Conservation (phyloP, 2,888 invertebrate genomes). For the Microchrysa polita region DNA sequence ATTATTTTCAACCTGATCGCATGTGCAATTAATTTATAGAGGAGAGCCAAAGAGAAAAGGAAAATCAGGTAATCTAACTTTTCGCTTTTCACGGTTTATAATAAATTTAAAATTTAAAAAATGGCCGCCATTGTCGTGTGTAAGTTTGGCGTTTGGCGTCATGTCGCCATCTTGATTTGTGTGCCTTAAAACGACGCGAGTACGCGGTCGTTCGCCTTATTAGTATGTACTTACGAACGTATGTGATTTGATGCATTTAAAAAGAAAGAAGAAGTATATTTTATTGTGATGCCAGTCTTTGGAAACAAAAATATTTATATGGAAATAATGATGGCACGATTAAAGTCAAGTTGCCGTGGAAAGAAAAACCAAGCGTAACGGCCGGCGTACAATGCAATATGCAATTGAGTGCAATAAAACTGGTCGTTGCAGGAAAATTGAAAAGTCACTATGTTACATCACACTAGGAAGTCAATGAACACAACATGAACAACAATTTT, state of each 20-base stretch:
- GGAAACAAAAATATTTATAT: conserved; percentile 13
- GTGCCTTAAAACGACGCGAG: not conserved
- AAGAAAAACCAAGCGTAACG: conserved; percentile 11
- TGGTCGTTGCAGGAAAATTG: conserved; percentile 17
- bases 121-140: conserved; percentile 11
- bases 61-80: not conserved
- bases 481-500: conserved; percentile 21
- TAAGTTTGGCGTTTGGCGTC: not conserved
- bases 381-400: conserved; percentile 27
- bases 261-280: not conserved
- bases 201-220: not conserved
- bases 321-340: conserved; percentile 35
- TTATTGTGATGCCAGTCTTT: no score
- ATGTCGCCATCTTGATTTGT: conserved; percentile 28
- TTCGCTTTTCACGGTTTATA: conserved; percentile 34
- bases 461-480: conserved; percentile 36
- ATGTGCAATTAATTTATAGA: conserved; percentile 29
- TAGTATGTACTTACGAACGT: not conserved
- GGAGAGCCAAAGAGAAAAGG: not conserved
- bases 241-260: not conserved
- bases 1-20: conserved; percentile 26
- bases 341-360: conserved; percentile 11
- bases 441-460: conserved; percentile 27
- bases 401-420: conserved; percentile 24
- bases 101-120: conserved; percentile 3